Evolutionary conservation across 2,888 invertebrate species (phyloP).

Genomic region (Latheticus oryzae): DNA sequence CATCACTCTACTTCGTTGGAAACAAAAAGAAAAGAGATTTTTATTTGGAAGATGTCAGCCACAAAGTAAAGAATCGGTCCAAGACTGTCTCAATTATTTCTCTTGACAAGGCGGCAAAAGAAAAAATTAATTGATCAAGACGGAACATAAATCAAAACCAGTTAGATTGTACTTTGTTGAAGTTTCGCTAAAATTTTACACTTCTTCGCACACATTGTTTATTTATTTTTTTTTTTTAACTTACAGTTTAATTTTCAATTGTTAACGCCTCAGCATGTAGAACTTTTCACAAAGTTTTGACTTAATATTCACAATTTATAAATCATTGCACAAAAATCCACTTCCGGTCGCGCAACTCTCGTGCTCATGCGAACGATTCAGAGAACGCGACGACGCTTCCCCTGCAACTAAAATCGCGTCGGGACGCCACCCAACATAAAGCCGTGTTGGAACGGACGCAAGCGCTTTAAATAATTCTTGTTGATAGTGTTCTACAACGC

Average conservation of each 20-base stretch:
- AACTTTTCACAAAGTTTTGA: slow-evolving; percentile 18
- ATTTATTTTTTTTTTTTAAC: slow-evolving; percentile 18
- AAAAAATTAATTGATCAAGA: slow-evolving; percentile 32
- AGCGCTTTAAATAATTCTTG: slow-evolving; percentile 39
- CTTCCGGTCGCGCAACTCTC: slow-evolving; percentile 12
- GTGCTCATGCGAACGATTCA: slow-evolving; percentile 6
- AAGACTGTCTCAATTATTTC: slow-evolving; percentile 31
- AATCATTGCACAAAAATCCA: too few relatives aligned
- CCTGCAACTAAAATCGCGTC: slow-evolving; percentile 39
- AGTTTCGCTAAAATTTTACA: slow-evolving; percentile 24
- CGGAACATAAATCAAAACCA: slow-evolving; percentile 25
- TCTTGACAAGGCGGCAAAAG: slow-evolving; percentile 19
- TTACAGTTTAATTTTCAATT: slow-evolving; percentile 17
- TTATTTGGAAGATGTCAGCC: slow-evolving; percentile 30
- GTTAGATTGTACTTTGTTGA: slow-evolving; percentile 18
- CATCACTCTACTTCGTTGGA: slow-evolving; percentile 20
- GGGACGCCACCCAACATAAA: slow-evolving; percentile 40
- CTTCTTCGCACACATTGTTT: slow-evolving; percentile 26
- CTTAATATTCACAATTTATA: too few relatives aligned
- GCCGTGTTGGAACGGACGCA: slow-evolving; percentile 39
- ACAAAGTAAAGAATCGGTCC: slow-evolving; percentile 35
- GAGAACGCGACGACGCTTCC: slow-evolving; percentile 28
- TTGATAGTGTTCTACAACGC: slow-evolving; percentile 31
- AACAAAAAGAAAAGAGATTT: slow-evolving; percentile 29
- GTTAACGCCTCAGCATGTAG: slow-evolving; percentile 15